Conservation (phyloP, 2,113 vertebrate species). For the Gallinago media region DNA sequence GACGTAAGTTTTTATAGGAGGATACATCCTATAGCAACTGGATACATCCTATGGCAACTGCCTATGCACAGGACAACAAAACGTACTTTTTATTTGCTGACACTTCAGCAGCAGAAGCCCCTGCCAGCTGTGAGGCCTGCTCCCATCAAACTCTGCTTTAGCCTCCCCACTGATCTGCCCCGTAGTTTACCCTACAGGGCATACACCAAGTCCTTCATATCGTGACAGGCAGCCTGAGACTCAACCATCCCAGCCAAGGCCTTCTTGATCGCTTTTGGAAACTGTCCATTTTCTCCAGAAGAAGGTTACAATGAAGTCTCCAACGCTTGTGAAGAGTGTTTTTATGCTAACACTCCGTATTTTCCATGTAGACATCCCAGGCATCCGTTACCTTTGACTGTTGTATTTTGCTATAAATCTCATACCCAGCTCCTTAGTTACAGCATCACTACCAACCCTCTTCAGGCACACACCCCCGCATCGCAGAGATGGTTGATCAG, state of each 20-base stretch:
- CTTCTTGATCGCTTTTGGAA: neutral
- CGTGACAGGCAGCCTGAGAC: neutral
- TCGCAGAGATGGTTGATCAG: neutral
- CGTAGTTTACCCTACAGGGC: neutral
- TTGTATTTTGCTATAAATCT: neutral
- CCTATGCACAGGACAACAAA: neutral
- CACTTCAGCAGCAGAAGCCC: neutral
- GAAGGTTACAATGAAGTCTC: neutral
- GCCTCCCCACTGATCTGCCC: neutral
- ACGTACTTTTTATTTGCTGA: neutral
- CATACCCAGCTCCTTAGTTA: neutral
- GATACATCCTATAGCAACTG: neutral
- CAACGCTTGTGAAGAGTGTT: neutral
- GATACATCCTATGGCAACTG: neutral
- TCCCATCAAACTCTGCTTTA: neutral
- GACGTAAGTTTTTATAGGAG: neutral
- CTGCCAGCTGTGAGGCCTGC: neutral
- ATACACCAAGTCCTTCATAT: neutral
- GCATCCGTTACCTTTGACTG: neutral
- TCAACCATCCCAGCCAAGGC: neutral
- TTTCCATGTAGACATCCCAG: neutral
- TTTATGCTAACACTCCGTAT: neutral
- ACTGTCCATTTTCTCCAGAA: neutral
- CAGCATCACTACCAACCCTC: neutral
- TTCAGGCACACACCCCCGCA: neutral